Evolutionary conservation across 1,140 invertebrate genomes (phyloP).

Genomic region (Hormaphis cornu): DNA sequence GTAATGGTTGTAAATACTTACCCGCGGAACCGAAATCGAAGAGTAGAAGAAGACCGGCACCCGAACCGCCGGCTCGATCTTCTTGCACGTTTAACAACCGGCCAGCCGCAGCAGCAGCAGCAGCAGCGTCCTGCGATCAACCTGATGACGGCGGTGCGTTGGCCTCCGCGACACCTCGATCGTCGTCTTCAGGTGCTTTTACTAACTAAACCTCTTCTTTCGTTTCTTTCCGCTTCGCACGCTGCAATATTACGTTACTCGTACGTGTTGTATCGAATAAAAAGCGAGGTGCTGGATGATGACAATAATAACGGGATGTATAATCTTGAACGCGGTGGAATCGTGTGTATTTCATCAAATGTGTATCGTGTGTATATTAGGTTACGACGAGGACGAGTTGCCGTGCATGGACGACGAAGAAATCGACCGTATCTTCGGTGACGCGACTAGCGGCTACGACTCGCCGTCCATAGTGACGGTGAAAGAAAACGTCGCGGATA

Average conservation of each 20-base stretch:
- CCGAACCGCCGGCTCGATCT: constrained; percentile 8
- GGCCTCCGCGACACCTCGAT: background rate
- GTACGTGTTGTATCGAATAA: too few relatives aligned
- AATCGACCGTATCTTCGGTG: constrained; percentile 39
- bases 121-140: too few relatives aligned
- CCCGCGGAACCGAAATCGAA: constrained; percentile 1
- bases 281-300: background rate
- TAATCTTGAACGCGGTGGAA: background rate
- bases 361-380: too few relatives aligned
- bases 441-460: constrained; percentile 38
- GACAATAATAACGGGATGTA: background rate
- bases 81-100: background rate
- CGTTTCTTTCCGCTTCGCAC: background rate
- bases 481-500: constrained; percentile 2
- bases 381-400: constrained; percentile 34
- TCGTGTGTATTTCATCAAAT: too few relatives aligned
- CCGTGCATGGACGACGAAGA: constrained; percentile 38
- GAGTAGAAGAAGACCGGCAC: constrained; percentile 6
- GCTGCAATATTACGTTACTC: background rate
- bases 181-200: constrained; percentile 20
- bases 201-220: constrained; percentile 13
- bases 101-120: background rate
- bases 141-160: background rate
- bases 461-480: constrained; percentile 12
- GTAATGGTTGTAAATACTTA: constrained; percentile 14